Percentiles rank a stretch among this genome's conserved stretches.
Conservation (phyloP, 2,113 vertebrate genomes). For the Strix uralensis region DNA sequence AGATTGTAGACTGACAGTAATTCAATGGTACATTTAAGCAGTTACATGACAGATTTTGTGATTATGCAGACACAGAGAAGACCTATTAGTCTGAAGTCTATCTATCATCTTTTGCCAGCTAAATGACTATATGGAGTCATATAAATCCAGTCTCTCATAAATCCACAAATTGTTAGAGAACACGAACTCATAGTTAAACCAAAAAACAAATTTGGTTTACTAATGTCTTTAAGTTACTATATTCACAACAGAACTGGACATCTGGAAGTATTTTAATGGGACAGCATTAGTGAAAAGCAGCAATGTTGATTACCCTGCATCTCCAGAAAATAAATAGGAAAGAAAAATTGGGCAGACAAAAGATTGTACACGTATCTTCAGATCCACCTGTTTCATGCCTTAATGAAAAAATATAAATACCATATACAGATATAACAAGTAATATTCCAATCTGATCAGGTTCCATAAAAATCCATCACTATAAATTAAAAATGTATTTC, state of each 20-base stretch:
- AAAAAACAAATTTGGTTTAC: background rate
- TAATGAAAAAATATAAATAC: background rate
- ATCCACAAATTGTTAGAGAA: background rate
- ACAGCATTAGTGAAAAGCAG: background rate
- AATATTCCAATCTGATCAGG: background rate
- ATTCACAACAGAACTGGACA: background rate
- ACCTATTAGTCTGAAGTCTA: background rate
- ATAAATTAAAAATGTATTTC: background rate
- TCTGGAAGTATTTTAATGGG: background rate
- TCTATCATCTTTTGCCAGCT: background rate
- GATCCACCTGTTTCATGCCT: background rate
- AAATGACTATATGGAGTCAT: background rate
- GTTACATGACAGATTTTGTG: background rate
- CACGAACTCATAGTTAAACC: background rate
- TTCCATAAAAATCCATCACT: background rate
- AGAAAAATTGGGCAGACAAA: background rate
- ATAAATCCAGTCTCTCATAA: background rate
- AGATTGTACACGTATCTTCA: background rate
- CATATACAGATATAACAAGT: background rate
- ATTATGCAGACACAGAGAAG: background rate
- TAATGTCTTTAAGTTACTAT: background rate
- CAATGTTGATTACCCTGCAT: background rate
- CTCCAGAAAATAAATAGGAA: background rate
- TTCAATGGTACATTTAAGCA: background rate
- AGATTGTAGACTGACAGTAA: background rate